Base-by-base conservation (phyloP, 2,797 vertebrate genomes). In the Tangara arthus region DNA sequence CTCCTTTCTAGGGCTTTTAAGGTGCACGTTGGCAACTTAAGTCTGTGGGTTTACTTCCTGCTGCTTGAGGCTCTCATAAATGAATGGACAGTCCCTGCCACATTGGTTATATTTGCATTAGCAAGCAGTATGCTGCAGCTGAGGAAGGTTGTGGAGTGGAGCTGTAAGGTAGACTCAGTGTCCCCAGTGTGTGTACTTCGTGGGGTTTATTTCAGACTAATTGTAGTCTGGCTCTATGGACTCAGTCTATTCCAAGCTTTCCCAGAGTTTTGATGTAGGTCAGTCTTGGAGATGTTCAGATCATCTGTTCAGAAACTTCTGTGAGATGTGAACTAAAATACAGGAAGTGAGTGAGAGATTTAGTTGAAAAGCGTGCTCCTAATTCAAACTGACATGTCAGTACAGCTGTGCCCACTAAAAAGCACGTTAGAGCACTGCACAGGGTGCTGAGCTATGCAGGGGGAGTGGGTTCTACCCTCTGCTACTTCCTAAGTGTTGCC, bases 171-270 rank as follows among this genome's bases (percentile, higher is more conserved):
- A 37, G 24, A 15, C 16, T 20, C 2, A 0, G 6, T 63, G 59
- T 76, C 50, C 16, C 3, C 1, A 0, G 2, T 22, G 28, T 41
- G 12, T 49, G 17, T 41, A 19, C 22, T 65, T 89, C 0, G 0
- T 37, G 21, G 13, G 11, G 6, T 84, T 75, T 83, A 15, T 61
- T 81, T 80, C 35, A 26, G 13, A 22, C 6, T 39, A 44, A 16
- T 46, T 71, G 28, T 47, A 9, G 17, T 49, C 52, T 60, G 11
- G 2, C 60, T 73, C 41, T 77, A n/a, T 70, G 56, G 42, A 3
- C 47, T 5, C 0, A 35, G 6, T 28, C 7, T 61, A 11, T 26
- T 50, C 22, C 35, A 61, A 11, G 11, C 47, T 69, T 78, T 84
- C 28, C 7, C 21, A 17, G 68, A 64, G 44, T 69, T 95, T 70